phyloP scores from a whole-genome alignment of 2,113 vertebrate species.

The Progne subis region DNA sequence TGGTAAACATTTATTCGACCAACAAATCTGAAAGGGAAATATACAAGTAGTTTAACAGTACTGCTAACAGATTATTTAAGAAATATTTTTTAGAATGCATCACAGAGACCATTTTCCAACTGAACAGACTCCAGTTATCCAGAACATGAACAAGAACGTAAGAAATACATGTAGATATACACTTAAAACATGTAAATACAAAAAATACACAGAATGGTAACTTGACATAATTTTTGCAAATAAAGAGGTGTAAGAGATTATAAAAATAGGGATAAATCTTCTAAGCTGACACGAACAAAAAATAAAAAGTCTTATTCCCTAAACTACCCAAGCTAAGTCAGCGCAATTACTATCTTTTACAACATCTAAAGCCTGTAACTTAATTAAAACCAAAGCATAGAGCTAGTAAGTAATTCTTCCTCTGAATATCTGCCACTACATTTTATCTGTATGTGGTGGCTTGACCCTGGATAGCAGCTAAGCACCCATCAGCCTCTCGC shows the following conservation, averaged over 20 bases:
- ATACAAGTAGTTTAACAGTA: neutral
- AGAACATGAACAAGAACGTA: neutral
- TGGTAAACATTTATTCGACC: slow-evolving; percentile 95
- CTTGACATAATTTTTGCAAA: neutral
- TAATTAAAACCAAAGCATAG: neutral
- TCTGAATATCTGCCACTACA: neutral
- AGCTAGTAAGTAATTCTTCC: neutral
- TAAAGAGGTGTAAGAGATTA: neutral
- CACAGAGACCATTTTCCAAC: neutral
- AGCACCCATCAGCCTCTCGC: fast-evolving
- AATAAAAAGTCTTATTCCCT: neutral
- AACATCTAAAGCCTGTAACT: neutral
- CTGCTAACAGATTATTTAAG: neutral
- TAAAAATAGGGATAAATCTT: neutral
- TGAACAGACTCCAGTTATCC: neutral
- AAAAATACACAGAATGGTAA: neutral
- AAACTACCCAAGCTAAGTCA: neutral
- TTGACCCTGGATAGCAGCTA: neutral
- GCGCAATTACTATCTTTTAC: neutral
- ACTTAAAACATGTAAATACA: neutral
- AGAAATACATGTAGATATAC: neutral
- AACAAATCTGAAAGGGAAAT: slow-evolving; percentile 83
- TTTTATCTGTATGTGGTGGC: neutral
- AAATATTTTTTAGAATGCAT: neutral
- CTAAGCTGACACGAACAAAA: neutral